phyloP scores from a whole-genome alignment of 1,140 invertebrate species.

The Meloidogyne exigua region DNA sequence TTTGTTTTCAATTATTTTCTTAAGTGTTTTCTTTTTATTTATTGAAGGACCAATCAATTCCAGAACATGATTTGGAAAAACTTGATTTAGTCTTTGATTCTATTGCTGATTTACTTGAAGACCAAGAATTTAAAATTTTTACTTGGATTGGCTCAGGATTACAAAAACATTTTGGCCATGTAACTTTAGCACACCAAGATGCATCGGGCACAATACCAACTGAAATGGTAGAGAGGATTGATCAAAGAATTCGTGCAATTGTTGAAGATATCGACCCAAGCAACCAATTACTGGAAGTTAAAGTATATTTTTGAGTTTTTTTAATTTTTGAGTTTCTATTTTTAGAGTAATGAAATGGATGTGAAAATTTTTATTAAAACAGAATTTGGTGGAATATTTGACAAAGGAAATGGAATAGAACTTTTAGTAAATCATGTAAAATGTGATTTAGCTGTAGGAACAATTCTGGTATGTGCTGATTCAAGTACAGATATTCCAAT shows the following conservation, averaged over 20 bases:
- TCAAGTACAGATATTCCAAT: slow-evolving; percentile 62
- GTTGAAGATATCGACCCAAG: slow-evolving; percentile 54
- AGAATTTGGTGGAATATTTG: slow-evolving; percentile 57
- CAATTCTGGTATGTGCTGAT: slow-evolving; percentile 61
- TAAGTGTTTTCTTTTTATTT: not conserved
- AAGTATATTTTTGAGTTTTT: slow-evolving; percentile 6
- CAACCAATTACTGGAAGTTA: slow-evolving; percentile 41
- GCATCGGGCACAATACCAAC: slow-evolving; percentile 49
- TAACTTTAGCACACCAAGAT: slow-evolving; percentile 62
- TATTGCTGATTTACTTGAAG: slow-evolving; percentile 54
- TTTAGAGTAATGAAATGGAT: slow-evolving; percentile 55
- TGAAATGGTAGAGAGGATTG: slow-evolving; percentile 26
- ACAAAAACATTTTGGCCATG: slow-evolving; percentile 63
- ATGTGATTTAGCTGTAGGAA: slow-evolving; percentile 52
- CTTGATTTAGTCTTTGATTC: slow-evolving; percentile 54
- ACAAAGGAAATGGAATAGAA: slow-evolving; percentile 60
- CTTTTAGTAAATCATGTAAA: slow-evolving; percentile 57
- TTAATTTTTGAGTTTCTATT: not conserved
- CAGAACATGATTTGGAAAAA: slow-evolving; percentile 54
- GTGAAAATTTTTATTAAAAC: slow-evolving; percentile 61
- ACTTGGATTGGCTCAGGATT: slow-evolving; percentile 62
- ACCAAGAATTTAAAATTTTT: slow-evolving; percentile 58
- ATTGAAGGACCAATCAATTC: slow-evolving; percentile 54
- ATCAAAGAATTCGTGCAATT: slow-evolving; percentile 51
- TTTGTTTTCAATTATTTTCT: not conserved